Percentiles rank a stretch among this genome's conserved stretches.
These are phyloP conservation scores for Strigamia transsilvanica DNA, from an alignment of 2,888 invertebrate species.

Conservation along the genomic window DNA sequence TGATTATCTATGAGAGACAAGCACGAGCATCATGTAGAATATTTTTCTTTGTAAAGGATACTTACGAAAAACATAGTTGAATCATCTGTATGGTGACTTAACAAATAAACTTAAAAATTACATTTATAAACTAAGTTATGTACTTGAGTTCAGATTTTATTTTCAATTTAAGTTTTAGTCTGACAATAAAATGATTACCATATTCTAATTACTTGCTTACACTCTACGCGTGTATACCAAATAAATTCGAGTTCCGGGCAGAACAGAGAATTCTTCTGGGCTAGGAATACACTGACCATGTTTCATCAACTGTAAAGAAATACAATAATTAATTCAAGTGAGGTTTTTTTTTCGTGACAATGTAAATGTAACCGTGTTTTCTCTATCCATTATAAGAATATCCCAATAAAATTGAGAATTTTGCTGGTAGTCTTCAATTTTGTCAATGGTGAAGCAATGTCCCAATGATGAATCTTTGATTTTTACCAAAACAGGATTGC, in stretches of 20 bases:
- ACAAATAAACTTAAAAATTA: neutral
- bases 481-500: neutral
- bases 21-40: neutral
- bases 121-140: neutral
- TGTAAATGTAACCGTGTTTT: slow-evolving; percentile 27
- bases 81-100: neutral
- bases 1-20: neutral
- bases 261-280: neutral
- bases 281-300: slow-evolving; percentile 19
- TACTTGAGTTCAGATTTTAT: neutral
- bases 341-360: neutral
- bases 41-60: neutral
- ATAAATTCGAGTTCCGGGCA: slow-evolving; percentile 33
- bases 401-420: slow-evolving; percentile 16
- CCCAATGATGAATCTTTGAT: slow-evolving; percentile 12
- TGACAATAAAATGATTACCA: neutral
- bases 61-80: neutral
- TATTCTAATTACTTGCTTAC: neutral
- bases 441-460: neutral
- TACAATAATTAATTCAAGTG: neutral
- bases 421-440: slow-evolving; percentile 32
- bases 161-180: neutral
- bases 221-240: neutral
- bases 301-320: neutral
- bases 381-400: neutral